These are phyloP conservation scores for Tromatobia lineatoria DNA, from an alignment of 2,888 invertebrate species.

Conservation along the genomic window DNA sequence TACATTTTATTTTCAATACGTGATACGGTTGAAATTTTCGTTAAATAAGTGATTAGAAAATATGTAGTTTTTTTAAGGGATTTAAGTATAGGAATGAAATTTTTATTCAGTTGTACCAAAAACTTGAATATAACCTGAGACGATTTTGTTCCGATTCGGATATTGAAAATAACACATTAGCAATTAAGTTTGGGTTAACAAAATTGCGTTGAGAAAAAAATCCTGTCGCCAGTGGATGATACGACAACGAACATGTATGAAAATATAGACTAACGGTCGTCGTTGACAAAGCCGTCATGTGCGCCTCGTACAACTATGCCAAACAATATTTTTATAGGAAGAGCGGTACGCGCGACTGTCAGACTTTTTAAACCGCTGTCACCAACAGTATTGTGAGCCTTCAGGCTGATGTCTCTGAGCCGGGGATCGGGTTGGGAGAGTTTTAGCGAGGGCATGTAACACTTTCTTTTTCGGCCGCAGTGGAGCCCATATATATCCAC, in stretches of 20 bases:
- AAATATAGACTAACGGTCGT: not conserved
- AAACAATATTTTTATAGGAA: slow-evolving; percentile 25
- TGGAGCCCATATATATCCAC: slow-evolving; percentile 14
- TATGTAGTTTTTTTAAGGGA: too few relatives aligned
- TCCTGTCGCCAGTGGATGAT: not conserved
- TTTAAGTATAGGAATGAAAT: too few relatives aligned
- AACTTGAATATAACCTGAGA: too few relatives aligned
- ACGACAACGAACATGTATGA: not conserved
- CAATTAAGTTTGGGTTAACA: not conserved
- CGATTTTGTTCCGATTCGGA: not conserved
- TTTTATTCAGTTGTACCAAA: too few relatives aligned
- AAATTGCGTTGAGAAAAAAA: not conserved
- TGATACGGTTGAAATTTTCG: too few relatives aligned
- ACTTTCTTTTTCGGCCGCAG: not conserved
- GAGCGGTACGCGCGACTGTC: slow-evolving; percentile 31
- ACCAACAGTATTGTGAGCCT: slow-evolving; percentile 38
- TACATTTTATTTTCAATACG: too few relatives aligned
- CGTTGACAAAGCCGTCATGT: not conserved
- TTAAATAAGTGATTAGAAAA: too few relatives aligned
- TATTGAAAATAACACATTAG: not conserved
- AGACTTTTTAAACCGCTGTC: slow-evolving; percentile 44
- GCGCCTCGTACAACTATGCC: not conserved
- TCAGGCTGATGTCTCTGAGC: slow-evolving; percentile 20
- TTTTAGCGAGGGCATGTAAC: not conserved
- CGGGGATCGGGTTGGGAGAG: slow-evolving; percentile 8